These are phyloP conservation scores for Podargus strigoides DNA, from an alignment of 2,797 vertebrate genomes.

Conservation along the genomic window DNA sequence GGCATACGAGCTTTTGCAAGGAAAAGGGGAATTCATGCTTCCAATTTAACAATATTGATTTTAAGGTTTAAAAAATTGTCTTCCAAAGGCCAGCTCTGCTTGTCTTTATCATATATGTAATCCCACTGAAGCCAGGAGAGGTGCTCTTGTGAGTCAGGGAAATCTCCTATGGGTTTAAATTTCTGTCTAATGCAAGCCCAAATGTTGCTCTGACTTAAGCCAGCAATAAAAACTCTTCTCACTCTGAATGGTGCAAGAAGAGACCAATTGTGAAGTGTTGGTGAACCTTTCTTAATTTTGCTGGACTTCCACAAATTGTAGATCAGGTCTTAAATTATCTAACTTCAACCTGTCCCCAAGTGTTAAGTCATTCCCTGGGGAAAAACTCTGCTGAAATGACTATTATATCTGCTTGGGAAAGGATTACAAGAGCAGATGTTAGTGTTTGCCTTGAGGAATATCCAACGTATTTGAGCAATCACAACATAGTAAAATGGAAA, in stretches of 20 bases:
- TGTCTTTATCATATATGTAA: not conserved
- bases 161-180: not conserved
- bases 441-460: constrained; percentile 37
- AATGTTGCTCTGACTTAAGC: constrained; percentile 9
- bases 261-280: not conserved
- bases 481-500: constrained; percentile 2
- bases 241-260: not conserved
- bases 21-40: not conserved
- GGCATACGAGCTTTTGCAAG: not conserved
- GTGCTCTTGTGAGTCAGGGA: not conserved
- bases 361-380: not conserved
- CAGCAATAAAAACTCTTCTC: not conserved
- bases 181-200: not conserved
- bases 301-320: not conserved
- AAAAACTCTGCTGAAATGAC: constrained; percentile 11
- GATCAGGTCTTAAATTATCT: not conserved
- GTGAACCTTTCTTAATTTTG: not conserved
- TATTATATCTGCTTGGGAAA: constrained; percentile 14
- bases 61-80: constrained; percentile 15
- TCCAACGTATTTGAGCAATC: constrained; percentile 11
- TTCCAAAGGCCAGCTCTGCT: not conserved
- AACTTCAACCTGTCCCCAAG: not conserved
- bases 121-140: not conserved
- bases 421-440: constrained; percentile 24
- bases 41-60: not conserved